phyloP scores from a whole-genome alignment of 2,888 invertebrate genomes.

The Pseudococcus viburni region DNA sequence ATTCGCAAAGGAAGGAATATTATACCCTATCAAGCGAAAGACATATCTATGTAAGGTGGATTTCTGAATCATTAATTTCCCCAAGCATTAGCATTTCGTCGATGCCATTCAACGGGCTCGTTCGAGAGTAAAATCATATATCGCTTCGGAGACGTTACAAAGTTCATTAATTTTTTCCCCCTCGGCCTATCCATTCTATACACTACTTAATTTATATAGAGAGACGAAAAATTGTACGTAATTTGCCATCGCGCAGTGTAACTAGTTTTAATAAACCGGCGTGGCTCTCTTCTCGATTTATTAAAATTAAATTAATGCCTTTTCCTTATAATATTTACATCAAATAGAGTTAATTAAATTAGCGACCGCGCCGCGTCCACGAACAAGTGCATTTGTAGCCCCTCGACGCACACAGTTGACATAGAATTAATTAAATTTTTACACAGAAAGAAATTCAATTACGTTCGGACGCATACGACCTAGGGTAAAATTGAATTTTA shows the following conservation, averaged over 20 bases:
- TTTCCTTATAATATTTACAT: slow-evolving; percentile 35
- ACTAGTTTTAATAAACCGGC: slow-evolving; percentile 49
- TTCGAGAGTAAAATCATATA: slow-evolving; percentile 16
- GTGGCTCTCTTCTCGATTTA: slow-evolving; percentile 41
- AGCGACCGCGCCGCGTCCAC: neutral
- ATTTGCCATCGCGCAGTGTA: neutral
- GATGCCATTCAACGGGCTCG: neutral
- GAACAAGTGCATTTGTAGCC: slow-evolving; percentile 29
- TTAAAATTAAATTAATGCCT: slow-evolving; percentile 58
- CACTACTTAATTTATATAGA: neutral
- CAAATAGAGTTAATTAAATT: slow-evolving; percentile 56
- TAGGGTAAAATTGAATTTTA: slow-evolving; percentile 26
- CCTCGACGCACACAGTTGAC: slow-evolving; percentile 19
- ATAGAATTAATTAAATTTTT: slow-evolving; percentile 58
- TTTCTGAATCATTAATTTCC: slow-evolving; percentile 30
- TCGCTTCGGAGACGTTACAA: neutral
- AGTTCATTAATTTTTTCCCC: slow-evolving; percentile 11
- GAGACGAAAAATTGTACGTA: neutral
- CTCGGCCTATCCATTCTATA: neutral
- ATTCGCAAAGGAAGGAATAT: neutral
- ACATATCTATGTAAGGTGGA: neutral
- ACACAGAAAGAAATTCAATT: slow-evolving; percentile 41
- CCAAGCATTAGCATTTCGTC: slow-evolving; percentile 10
- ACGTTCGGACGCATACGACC: slow-evolving; percentile 33
- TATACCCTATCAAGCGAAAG: neutral